phyloP scores from a whole-genome alignment of 1,140 invertebrate genomes.

The Mya arenaria region DNA sequence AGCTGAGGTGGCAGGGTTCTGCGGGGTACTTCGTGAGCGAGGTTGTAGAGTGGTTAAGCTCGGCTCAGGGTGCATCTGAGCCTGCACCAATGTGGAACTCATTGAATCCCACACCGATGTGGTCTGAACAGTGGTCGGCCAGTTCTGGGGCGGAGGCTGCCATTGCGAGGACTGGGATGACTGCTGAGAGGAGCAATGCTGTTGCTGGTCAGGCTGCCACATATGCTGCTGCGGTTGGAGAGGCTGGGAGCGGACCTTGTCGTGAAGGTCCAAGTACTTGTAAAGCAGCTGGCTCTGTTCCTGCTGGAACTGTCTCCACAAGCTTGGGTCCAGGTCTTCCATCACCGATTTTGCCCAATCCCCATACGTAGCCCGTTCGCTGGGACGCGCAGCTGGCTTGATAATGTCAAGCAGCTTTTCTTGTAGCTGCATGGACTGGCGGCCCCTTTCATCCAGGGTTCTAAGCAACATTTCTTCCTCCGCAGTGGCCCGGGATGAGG shows the following conservation, averaged over 20 bases:
- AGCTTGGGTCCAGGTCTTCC: neutral
- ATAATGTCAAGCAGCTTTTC: neutral
- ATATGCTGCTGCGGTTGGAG: no score
- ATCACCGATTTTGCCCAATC: slow-evolving; percentile 12
- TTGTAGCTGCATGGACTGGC: slow-evolving; percentile 1
- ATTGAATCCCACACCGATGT: no score
- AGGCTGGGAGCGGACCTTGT: neutral
- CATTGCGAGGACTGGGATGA: no score
- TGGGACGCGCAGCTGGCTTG: neutral
- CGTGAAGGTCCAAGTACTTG: neutral
- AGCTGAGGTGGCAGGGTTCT: no score
- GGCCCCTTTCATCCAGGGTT: slow-evolving; percentile 7
- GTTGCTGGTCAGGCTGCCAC: no score
- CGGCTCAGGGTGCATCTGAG: no score
- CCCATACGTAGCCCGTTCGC: slow-evolving; percentile 16
- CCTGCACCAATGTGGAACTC: no score
- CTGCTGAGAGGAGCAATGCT: no score
- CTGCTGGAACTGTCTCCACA: slow-evolving; percentile 35
- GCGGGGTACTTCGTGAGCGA: no score
- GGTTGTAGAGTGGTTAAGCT: no score
- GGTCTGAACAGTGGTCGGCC: no score
- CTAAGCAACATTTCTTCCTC: slow-evolving; percentile 3
- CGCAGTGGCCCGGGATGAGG: neutral
- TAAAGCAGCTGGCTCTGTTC: slow-evolving; percentile 1
- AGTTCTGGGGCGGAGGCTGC: no score